Evolutionary conservation across 2,888 invertebrate genomes (phyloP), one percentile per base, ranked within the genome.

Genomic region (Adineta ricciae): DNA sequence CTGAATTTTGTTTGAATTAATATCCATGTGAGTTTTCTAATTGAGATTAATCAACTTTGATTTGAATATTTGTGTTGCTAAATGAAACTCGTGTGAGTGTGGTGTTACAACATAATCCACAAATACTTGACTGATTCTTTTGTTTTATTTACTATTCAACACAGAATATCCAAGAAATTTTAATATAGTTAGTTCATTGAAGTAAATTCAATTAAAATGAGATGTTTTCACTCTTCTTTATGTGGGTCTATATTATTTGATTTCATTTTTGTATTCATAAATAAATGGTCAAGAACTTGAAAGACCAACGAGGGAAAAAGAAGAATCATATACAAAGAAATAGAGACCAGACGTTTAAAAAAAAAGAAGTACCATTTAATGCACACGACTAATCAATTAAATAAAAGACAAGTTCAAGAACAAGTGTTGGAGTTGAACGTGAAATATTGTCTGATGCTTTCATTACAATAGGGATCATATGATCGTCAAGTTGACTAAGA

Each of bases 401-500:
- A 78, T 78, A 41, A 41, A 78, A 78, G 41, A 78, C 32, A 41
- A 78, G 41, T n/a, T 78, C 78, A 41, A 78, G 41, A n/a, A 78
- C 38, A 7, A 78, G 14, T 7, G 78, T 41, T 78, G 41, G 78
- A 8, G 38, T 24, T 78, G 41, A 1, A 36, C 64, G 64, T 64
- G 64, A 64, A 8, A 41, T 14, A 78, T 78, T 38, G 38, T 78
- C 78, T 9, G 78, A 38, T 41, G 78, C 78, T 24, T 78, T 78
- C 78, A 78, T 78, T 9, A 78, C n/a, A 41, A 78, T 78, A 24
- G 78, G 78, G 24, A 78, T n/a, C 38, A 78, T 38, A n/a, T 41
- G 41, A 78, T 78, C 78, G 41, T 78, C 78, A 41, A 78, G 41
- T n/a, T 78, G 78, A 78, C 78, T 78, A 11, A 78, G 24, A 24